Evolutionary conservation across 2,113 vertebrate genomes (phyloP), one percentile per base, ranked within the genome.

Genomic region (Rostratula benghalensis): DNA sequence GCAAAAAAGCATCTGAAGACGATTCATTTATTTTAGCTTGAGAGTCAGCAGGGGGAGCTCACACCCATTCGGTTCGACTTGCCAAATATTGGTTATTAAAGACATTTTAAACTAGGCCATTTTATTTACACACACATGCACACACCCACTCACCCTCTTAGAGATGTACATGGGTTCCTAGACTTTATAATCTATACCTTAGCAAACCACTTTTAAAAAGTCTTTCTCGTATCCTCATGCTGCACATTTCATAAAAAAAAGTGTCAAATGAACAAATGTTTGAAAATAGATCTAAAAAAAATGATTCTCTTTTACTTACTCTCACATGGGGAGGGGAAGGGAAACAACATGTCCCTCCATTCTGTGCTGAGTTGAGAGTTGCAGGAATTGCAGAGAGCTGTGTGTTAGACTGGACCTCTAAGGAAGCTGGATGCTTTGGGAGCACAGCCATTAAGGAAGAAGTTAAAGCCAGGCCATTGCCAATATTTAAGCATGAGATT

Each of bases 11-110:
- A 20, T 56, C 78, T 61, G 61, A 54, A 74, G 71, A 25, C 1
- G 1, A 56, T 84, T 68, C 12, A 2, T 78, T 87, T 45, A 10
- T 67, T 56, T 69, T 31, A 48, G 30, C 76, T 71, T 1, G 8
- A 53, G 54, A 81, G 73, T 37, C 94, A 84, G 95, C 95, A 96
- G 96, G 77, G 96, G 95, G 96, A 96, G 96, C 95, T 95, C 94
- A 46, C 45, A 87, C n/a, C 83, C 31, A 13, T 22, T 85, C 28
- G 31, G 56, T 95, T n/a, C 76, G 23, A 7, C 12, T 87, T 31
- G 13, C 39, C 54, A 68, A 41, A 54, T 21, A 3, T 3, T 51
- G 67, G 88, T 41, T 93, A 50, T 92, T 91, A 89, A 90, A 83
- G 79, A 65, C 77, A 23, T 87, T 94, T 91, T 57, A 94, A 96